Conservation (phyloP, 2,113 vertebrate genomes). For the Dolichotis patagonum region DNA sequence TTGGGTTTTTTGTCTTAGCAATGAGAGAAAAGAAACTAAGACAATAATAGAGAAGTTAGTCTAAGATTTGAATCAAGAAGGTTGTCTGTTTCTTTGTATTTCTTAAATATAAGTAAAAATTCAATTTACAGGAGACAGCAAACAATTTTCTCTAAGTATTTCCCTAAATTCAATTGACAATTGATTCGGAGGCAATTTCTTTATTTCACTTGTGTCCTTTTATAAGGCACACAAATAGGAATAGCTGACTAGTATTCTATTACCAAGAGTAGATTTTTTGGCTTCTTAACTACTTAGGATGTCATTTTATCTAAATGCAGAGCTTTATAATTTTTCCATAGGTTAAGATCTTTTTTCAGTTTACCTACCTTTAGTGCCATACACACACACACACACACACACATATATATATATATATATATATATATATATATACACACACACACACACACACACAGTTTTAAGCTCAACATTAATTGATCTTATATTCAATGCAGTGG, state of each 20-base stretch:
- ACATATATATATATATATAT: too few relatives aligned
- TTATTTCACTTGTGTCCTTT: neutral
- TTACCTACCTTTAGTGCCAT: neutral
- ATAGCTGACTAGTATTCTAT: neutral
- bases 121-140: constrained; percentile 8
- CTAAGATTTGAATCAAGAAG: neutral
- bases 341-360: constrained; percentile 1
- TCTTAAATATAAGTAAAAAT: constrained; percentile 27
- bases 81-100: neutral
- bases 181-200: neutral
- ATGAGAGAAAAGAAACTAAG: neutral
- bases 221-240: neutral
- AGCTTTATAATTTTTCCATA: constrained; percentile 51
- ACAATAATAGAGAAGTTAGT: neutral
- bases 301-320: neutral
- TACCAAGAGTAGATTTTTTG: neutral
- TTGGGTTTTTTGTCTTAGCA: neutral
- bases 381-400: too few relatives aligned
- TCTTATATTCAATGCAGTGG: neutral
- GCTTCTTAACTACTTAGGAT: neutral
- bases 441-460: constrained; percentile 48
- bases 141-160: neutral
- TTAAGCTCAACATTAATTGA: neutral
- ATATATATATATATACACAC: too few relatives aligned
- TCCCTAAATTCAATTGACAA: neutral